Conservation (phyloP, 2,113 vertebrate species). For the Dolichotis patagonum region DNA sequence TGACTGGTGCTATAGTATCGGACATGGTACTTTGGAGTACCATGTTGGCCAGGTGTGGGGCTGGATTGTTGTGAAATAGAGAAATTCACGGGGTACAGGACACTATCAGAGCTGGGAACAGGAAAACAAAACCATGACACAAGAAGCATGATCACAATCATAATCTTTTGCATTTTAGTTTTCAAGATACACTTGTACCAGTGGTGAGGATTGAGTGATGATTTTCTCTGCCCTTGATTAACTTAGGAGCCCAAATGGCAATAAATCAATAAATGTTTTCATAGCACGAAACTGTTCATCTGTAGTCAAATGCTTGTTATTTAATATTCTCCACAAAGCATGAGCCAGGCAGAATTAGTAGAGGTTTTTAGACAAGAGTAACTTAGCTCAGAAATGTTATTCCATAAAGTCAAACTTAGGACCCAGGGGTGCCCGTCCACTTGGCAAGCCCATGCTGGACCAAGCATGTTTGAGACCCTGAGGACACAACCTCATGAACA, state of each 20-base stretch:
- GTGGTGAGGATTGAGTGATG: background rate
- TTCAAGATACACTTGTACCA: background rate
- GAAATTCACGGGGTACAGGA: background rate
- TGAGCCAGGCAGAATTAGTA: background rate
- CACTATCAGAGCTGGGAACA: background rate
- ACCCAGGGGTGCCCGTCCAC: rapidly evolving
- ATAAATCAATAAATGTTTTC: background rate
- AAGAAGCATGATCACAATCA: background rate
- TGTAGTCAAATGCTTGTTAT: background rate
- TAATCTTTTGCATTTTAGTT: background rate
- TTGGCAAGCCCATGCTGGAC: background rate
- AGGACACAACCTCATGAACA: background rate
- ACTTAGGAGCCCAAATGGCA: background rate
- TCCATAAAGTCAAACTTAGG: background rate
- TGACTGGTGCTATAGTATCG: no score
- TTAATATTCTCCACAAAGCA: background rate
- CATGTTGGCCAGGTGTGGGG: background rate
- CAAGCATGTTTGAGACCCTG: background rate
- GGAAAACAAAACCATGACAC: background rate
- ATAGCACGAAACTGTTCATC: background rate
- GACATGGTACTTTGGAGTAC: background rate
- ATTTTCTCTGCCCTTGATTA: background rate
- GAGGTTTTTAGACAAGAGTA: background rate
- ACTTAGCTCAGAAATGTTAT: background rate
- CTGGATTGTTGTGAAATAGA: background rate